These are phyloP conservation scores for Drosophila mayri DNA, from an alignment of 1,140 invertebrate species.

Conservation along the genomic window DNA sequence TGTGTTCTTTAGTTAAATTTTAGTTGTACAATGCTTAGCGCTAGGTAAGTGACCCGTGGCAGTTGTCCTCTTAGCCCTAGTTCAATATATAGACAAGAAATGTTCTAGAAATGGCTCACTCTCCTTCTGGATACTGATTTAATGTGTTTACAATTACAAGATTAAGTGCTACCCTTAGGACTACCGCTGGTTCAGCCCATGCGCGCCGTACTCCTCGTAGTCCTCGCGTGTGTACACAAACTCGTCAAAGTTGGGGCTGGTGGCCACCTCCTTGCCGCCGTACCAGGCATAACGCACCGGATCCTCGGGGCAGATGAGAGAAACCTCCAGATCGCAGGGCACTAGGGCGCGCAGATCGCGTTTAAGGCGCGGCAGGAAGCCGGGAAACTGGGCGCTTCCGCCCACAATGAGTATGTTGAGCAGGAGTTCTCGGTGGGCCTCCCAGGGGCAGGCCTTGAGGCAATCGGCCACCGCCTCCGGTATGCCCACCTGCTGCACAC, in stretches of 20 bases:
- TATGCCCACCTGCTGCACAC: conserved; percentile 94
- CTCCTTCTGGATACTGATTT: background rate
- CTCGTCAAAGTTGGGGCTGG: conserved; percentile 90
- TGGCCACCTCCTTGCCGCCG: conserved; percentile 91
- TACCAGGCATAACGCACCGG: conserved; percentile 95
- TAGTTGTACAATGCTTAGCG: conserved; percentile 54
- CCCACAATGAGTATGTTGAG: conserved; percentile 96
- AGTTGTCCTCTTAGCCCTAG: conserved; percentile 36
- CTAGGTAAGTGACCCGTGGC: conserved; percentile 41
- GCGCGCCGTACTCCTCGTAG: conserved; percentile 94
- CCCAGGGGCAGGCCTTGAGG: conserved; percentile 90
- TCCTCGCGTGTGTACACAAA: conserved; percentile 92
- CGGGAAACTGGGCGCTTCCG: conserved; percentile 94
- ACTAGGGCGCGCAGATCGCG: conserved; percentile 92
- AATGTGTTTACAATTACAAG: conserved; percentile 16
- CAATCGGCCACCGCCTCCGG: conserved; percentile 94
- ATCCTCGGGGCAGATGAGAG: conserved; percentile 90
- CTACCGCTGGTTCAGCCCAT: conserved; percentile 58
- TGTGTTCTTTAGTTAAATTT: conserved; percentile 69
- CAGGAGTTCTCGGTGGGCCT: conserved; percentile 92
- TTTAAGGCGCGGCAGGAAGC: conserved; percentile 93
- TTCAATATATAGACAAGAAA: conserved; percentile 38
- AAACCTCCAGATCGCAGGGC: conserved; percentile 91
- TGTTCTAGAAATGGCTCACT: conserved; percentile 23
- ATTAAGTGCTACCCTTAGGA: background rate